These are phyloP conservation scores for Microctonus hyperodae DNA, from an alignment of 2,888 invertebrate species.

Conservation along the genomic window DNA sequence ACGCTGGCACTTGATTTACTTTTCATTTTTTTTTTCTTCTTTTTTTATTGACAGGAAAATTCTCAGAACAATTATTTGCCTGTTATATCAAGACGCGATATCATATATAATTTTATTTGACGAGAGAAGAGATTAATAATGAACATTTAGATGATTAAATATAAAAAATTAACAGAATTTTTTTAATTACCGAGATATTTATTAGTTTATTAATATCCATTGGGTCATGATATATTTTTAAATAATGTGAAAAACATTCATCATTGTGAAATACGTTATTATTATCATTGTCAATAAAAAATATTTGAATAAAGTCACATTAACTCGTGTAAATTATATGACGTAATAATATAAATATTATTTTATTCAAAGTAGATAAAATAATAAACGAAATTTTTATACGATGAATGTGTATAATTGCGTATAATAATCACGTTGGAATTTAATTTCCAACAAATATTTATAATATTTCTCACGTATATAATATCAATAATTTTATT, in stretches of 20 bases:
- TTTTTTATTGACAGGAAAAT: neutral
- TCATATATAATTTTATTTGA: neutral
- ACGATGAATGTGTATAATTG: no score
- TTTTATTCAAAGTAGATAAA: no score
- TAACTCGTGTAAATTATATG: neutral
- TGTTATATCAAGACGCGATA: neutral
- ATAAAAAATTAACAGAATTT: neutral
- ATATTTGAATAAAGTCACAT: neutral
- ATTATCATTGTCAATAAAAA: neutral
- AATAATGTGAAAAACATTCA: neutral
- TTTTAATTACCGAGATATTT: neutral
- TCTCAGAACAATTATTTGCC: conserved; percentile 11
- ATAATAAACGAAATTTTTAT: no score
- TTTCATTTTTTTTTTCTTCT: no score
- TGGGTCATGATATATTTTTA: neutral
- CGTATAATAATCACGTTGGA: neutral
- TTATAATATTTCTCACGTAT: no score
- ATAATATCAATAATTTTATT: no score
- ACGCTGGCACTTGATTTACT: conserved; percentile 3
- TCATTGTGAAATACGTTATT: neutral
- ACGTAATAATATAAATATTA: neutral
- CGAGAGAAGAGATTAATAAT: neutral
- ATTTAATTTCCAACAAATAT: neutral
- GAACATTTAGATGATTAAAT: neutral
- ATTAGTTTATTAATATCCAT: neutral